A percentile compares a stretch with the other conserved stretches of the same genome.
Conservation (phyloP, 2,888 invertebrate genomes). For the Listrodromus nycthemerus region DNA sequence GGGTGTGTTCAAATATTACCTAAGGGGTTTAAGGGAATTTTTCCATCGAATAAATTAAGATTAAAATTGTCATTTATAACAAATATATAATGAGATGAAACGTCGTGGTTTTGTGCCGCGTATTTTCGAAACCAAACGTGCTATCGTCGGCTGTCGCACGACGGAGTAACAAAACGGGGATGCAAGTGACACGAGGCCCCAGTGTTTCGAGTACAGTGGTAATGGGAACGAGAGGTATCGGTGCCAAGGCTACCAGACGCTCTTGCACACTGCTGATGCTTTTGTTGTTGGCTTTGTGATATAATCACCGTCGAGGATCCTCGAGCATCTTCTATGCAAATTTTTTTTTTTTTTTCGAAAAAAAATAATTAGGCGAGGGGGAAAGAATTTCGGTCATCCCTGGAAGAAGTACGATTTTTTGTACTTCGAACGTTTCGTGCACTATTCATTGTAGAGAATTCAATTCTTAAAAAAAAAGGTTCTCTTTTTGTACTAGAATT, state of each 20-base stretch:
- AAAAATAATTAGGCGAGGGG: not conserved
- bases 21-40: no score
- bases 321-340: not conserved
- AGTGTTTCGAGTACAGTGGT: conserved; percentile 48
- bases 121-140: conserved; percentile 38
- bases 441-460: not conserved
- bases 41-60: no score
- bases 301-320: conserved; percentile 19
- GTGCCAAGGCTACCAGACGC: conserved; percentile 61
- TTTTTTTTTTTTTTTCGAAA: not conserved
- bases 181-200: conserved; percentile 5
- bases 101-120: not conserved
- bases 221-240: conserved; percentile 52
- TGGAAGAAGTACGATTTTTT: not conserved
- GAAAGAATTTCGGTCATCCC: not conserved
- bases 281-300: conserved; percentile 38
- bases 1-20: no score
- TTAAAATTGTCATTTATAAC: no score
- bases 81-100: not conserved
- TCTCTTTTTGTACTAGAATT: not conserved
- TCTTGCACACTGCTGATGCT: conserved; percentile 28
- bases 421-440: not conserved
- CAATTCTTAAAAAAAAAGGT: not conserved
- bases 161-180: conserved; percentile 14
- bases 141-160: conserved; percentile 19